Evolutionary conservation across 2,113 vertebrate species (phyloP), one percentile per base, ranked within the genome.

Genomic region (Acanthisitta chloris): DNA sequence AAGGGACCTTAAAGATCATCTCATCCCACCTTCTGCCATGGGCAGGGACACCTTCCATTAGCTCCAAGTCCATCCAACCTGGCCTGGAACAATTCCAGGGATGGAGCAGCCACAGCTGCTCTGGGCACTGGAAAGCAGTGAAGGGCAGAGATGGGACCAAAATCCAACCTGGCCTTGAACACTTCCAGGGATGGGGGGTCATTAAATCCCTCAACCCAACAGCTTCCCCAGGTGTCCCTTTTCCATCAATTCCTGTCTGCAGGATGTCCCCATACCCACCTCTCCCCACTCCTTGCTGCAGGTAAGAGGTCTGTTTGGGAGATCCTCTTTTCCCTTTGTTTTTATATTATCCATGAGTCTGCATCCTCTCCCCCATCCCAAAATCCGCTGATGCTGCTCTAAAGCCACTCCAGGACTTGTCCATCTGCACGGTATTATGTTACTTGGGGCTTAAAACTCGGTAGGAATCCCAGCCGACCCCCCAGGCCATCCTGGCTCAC

Each of bases 181-280:
- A 49, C 42, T 28, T 33, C 34, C 64, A 13, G 8, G 48, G 40
- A 24, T 70, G 55, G n/a, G 21, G 24, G 65, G 17, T 54, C 64
- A 15, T 15, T 31, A 19, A 7, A 17, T 17, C 24, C 15, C 19
- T 12, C 7, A 7, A 59, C 48, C 8, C 48, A 24, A 12, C 4
- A 2, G 17, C 58, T 77, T 40, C 78, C 38, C 34, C 64, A 51
- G 3, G 55, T 15, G 8, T 13, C 42, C 36, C 17, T 69, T 69
- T 64, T 5, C 72, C 34, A 8, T 38, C 3, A 0, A 29, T 31
- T 40, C 28, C 11, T 4, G 1, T 25, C 55, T 3, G 33, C 1
- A 4, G 34, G 31, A 43, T 24, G 15, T 43, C 45, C 13, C 51
- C 3, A 9, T 6, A 19, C 16, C 14, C 61, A 9, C 14, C 33